Evolutionary conservation across 2,888 invertebrate genomes (phyloP).

Genomic region (Xanthorhoe designata): DNA sequence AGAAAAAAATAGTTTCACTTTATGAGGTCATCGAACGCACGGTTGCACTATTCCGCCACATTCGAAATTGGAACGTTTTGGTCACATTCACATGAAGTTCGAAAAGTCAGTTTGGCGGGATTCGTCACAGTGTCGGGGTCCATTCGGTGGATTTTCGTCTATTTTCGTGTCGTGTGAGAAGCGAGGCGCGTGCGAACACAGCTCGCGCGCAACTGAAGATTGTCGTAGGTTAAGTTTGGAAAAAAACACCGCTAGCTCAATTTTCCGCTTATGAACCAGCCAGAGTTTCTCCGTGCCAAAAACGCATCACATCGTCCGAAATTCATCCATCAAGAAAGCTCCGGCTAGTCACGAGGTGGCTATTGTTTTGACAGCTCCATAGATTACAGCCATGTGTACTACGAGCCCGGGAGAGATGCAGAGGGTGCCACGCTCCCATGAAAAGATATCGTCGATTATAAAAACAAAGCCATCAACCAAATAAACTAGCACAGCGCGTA

Average conservation of each 20-base stretch:
- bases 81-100: constrained; percentile 59
- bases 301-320: constrained; percentile 57
- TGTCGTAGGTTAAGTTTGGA: constrained; percentile 82
- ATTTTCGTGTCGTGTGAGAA: constrained; percentile 60
- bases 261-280: constrained; percentile 72
- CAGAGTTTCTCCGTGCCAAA: constrained; percentile 67
- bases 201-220: constrained; percentile 84
- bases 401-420: constrained; percentile 56
- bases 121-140: constrained; percentile 59
- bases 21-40: constrained; percentile 72
- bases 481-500: constrained; percentile 84
- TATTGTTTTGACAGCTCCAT: constrained; percentile 78
- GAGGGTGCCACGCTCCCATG: constrained; percentile 69
- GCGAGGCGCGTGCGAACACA: constrained; percentile 74
- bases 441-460: constrained; percentile 46
- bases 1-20: constrained; percentile 70
- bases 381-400: constrained; percentile 63
- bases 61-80: constrained; percentile 66
- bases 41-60: constrained; percentile 59
- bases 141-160: constrained; percentile 71
- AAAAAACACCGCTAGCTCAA: constrained; percentile 79
- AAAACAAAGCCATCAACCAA: constrained; percentile 68
- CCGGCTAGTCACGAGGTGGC: constrained; percentile 53
- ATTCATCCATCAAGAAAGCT: constrained; percentile 45
- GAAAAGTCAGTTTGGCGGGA: constrained; percentile 62